Evolutionary conservation across 2,113 vertebrate species (phyloP).

Genomic region (Percopsis transmontana): DNA sequence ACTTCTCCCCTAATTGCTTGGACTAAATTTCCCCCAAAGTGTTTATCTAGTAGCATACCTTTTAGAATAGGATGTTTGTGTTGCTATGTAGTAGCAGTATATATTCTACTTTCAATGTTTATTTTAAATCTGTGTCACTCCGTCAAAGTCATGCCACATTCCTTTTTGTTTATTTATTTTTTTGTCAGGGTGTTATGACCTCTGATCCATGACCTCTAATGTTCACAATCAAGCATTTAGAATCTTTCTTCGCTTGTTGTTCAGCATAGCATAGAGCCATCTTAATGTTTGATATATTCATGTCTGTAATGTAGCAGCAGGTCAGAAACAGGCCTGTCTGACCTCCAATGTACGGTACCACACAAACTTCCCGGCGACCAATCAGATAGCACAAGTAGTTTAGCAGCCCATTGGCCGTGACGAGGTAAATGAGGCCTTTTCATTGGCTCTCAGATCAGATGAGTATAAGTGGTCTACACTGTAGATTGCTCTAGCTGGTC

Average conservation of each 20-base stretch:
- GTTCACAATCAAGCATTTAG: too few species aligned
- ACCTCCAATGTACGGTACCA: slow-evolving; percentile 20
- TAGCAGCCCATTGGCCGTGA: slow-evolving; percentile 68
- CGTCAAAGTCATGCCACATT: too few species aligned
- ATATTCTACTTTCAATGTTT: background rate
- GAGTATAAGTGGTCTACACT: background rate
- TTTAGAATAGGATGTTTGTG: too few species aligned
- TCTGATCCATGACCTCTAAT: too few species aligned
- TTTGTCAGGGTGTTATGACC: too few species aligned
- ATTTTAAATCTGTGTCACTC: background rate
- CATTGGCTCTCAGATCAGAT: slow-evolving; percentile 44
- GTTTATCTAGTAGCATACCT: too few species aligned
- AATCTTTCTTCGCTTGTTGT: too few species aligned
- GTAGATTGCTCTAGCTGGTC: background rate
- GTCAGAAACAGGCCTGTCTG: slow-evolving; percentile 5
- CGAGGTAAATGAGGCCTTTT: slow-evolving; percentile 52
- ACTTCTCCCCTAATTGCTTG: too few species aligned
- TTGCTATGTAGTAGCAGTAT: background rate
- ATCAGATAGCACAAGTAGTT: slow-evolving; percentile 63
- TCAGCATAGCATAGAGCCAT: too few species aligned
- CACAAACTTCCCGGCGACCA: slow-evolving; percentile 52
- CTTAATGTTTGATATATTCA: too few species aligned
- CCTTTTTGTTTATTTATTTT: too few species aligned
- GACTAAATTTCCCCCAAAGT: too few species aligned
- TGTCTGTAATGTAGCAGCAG: background rate